phyloP scores from a whole-genome alignment of 1,140 invertebrate genomes.

The Schlechtendalia chinensis region DNA sequence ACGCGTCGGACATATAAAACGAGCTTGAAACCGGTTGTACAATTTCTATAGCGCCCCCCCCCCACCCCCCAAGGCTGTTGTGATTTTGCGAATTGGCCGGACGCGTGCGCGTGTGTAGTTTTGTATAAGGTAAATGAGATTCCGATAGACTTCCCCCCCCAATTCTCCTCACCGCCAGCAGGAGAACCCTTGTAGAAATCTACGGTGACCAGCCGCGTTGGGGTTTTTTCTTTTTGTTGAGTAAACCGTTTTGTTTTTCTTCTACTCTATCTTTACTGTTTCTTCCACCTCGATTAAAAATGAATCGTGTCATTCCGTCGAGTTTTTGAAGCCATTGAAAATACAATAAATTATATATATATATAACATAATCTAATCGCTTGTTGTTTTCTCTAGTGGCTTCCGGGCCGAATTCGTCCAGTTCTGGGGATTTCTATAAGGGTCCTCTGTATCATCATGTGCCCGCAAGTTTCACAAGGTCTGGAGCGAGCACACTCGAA shows the following conservation, averaged over 20 bases:
- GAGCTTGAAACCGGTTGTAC: too few species aligned
- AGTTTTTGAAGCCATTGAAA: not conserved
- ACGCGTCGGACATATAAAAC: too few species aligned
- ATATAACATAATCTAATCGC: not conserved
- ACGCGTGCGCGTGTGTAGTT: too few species aligned
- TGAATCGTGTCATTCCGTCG: not conserved
- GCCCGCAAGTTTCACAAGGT: constrained; percentile 58
- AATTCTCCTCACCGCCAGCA: too few species aligned
- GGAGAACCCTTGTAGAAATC: constrained; percentile 29
- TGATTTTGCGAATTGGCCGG: too few species aligned
- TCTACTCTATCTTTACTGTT: not conserved
- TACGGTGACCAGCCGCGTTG: not conserved
- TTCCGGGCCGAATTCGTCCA: constrained; percentile 60
- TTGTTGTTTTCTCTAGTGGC: constrained; percentile 65
- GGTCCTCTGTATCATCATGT: constrained; percentile 57
- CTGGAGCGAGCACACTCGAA: constrained; percentile 58
- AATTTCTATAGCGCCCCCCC: too few species aligned
- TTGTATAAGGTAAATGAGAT: constrained; percentile 6
- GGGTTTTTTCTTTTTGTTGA: constrained; percentile 6
- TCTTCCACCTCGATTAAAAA: not conserved
- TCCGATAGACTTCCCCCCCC: not conserved
- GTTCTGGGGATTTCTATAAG: constrained; percentile 79
- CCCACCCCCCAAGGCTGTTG: too few species aligned
- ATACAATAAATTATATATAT: not conserved
- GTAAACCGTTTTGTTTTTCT: not conserved